phyloP scores from a whole-genome alignment of 2,113 vertebrate genomes.

The Cinclus mexicanus region DNA sequence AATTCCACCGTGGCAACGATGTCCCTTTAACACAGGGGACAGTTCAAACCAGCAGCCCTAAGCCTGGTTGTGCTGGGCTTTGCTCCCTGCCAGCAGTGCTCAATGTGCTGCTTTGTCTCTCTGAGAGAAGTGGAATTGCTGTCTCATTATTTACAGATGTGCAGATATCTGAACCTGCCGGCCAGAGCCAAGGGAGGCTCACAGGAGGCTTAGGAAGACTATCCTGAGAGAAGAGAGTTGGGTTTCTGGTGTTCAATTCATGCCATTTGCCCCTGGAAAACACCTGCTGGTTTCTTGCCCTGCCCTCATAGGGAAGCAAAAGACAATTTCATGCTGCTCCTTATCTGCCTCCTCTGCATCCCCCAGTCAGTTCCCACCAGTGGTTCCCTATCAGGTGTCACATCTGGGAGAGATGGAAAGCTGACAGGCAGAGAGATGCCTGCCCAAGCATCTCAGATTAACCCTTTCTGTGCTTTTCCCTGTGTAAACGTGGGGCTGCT shows the following conservation, averaged over 20 bases:
- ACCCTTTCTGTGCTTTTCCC: slow-evolving; percentile 15
- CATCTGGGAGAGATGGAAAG: slow-evolving; percentile 30
- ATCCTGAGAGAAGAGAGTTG: slow-evolving; percentile 34
- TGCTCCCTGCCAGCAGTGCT: slow-evolving; percentile 50
- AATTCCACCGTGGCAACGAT: background rate
- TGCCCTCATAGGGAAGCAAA: slow-evolving; percentile 48
- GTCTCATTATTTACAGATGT: slow-evolving; percentile 62
- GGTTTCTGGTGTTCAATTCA: slow-evolving; percentile 43
- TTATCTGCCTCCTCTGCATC: slow-evolving; percentile 46
- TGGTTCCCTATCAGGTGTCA: slow-evolving; percentile 45
- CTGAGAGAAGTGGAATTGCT: slow-evolving; percentile 20
- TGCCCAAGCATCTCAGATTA: slow-evolving; percentile 23
- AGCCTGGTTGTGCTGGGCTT: slow-evolving; percentile 20
- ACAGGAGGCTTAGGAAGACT: slow-evolving; percentile 44
- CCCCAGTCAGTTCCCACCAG: slow-evolving; percentile 55
- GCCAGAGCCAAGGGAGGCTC: slow-evolving; percentile 37
- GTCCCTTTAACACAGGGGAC: background rate
- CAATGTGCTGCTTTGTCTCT: slow-evolving; percentile 57
- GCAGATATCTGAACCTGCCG: slow-evolving; percentile 30
- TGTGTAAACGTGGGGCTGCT: background rate
- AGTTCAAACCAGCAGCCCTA: slow-evolving; percentile 7
- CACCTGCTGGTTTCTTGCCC: slow-evolving; percentile 64
- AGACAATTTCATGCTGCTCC: slow-evolving; percentile 65
- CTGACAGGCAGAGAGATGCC: slow-evolving; percentile 13
- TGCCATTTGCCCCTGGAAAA: slow-evolving; percentile 39